phyloP scores from a whole-genome alignment of 2,888 invertebrate species.

The Geotrupes spiniger region DNA sequence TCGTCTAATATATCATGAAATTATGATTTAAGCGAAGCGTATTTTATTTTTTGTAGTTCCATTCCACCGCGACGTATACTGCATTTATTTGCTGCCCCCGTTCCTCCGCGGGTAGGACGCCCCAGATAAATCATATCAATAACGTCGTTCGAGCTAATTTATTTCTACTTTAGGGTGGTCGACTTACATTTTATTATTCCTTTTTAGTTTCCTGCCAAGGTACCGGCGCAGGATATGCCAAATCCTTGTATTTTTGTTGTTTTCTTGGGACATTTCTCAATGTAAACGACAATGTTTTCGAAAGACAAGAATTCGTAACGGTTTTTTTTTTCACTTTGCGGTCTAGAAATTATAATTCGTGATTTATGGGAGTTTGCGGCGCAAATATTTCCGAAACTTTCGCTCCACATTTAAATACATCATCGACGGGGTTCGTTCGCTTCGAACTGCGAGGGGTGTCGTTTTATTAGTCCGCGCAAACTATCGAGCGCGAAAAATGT shows the following conservation, averaged over 20 bases:
- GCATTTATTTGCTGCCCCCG: slow-evolving; percentile 5
- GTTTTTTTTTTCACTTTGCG: slow-evolving; percentile 7
- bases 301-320: slow-evolving; percentile 3
- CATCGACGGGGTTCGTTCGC: too few relatives aligned
- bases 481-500: not conserved
- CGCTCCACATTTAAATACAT: too few relatives aligned
- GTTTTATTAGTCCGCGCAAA: not conserved
- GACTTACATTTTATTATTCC: slow-evolving; percentile 27
- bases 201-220: slow-evolving; percentile 25
- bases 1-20: too few relatives aligned
- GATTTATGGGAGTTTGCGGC: slow-evolving; percentile 4
- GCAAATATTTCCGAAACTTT: not conserved
- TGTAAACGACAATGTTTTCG: slow-evolving; percentile 12
- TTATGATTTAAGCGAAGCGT: not conserved
- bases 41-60: not conserved
- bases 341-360: not conserved
- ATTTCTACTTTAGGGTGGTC: slow-evolving; percentile 28
- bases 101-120: slow-evolving; percentile 18
- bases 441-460: too few relatives aligned
- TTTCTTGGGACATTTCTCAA: slow-evolving; percentile 11
- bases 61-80: slow-evolving; percentile 1
- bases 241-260: slow-evolving; percentile 26
- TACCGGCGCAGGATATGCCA: slow-evolving; percentile 22
- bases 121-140: slow-evolving; percentile 30
- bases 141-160: slow-evolving; percentile 31